Evolutionary conservation across 92 coral and sea anemone genomes (phyloP), one percentile per base, ranked within the genome.

Genomic region (Galaxea fascicularis): DNA sequence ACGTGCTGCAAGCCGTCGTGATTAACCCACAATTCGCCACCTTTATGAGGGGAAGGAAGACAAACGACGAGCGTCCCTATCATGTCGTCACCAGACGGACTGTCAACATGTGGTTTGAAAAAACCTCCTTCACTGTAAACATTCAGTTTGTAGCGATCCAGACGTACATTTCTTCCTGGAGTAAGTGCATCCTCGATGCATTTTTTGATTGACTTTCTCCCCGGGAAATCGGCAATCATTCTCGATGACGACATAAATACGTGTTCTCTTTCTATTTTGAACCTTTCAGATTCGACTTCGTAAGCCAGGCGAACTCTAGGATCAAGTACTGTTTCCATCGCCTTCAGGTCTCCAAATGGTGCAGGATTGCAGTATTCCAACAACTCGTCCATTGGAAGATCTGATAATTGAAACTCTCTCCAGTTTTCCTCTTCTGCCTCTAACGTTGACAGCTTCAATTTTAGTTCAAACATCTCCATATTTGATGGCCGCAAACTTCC

Each of bases 1-100:
- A 88, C 72, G 56, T 88, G 91, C 45, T 88, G 71, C 45, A 74
- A 76, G 28, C 91, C 91, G 71, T 89, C 92, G 67, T 89, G 92
- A 62, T 65, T 89, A 24, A 88, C 83, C 30, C 69, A 41, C 78
- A 88, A 59, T 16, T 88, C 91, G 4, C 91, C 91, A 6, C 91
- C 91, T 74, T 88, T 74, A 54, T 88, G 91, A 10, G 82, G 83
- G 0, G 87, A 88, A 22, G 92, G 89, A 27, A 78, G 89, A 39
- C 92, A 89, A 77, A 89, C 44, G 60, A 84, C 86, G 10, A 89
- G 89, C 15, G 92, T 89, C 22, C 92, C 86, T 84, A 89, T 78
- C 92, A 89, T 89, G 0, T 85, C 62, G n/a, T 78, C 62, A 59
- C 68, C 62, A 28, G 92, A 84, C 4, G 92, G 89, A 22, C 62